phyloP scores from a whole-genome alignment of 2,888 invertebrate species.

The Amphipyra tragopoginis region DNA sequence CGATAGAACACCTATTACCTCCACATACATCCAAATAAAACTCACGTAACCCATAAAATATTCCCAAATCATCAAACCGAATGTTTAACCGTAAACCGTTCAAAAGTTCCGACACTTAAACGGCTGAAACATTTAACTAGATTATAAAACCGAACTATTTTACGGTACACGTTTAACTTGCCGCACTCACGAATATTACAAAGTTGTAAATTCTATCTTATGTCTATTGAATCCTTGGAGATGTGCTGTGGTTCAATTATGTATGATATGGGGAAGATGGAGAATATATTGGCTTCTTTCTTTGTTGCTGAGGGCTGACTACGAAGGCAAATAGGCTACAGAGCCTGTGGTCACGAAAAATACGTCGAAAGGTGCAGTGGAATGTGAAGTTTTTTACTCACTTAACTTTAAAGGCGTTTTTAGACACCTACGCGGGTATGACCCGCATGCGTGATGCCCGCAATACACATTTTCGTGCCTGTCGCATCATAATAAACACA shows the following conservation, averaged over 20 bases:
- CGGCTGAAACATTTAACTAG: constrained; percentile 59
- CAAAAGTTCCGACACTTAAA: constrained; percentile 44
- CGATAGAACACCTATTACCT: background rate
- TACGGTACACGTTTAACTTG: constrained; percentile 53
- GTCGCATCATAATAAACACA: too few relatives aligned
- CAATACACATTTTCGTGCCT: too few relatives aligned
- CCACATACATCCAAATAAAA: constrained; percentile 2
- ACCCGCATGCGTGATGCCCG: too few relatives aligned
- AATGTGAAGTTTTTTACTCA: too few relatives aligned
- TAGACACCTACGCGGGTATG: too few relatives aligned
- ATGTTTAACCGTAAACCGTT: constrained; percentile 35
- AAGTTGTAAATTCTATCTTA: constrained; percentile 45
- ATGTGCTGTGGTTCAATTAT: constrained; percentile 5
- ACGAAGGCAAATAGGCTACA: too few relatives aligned
- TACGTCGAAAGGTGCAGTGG: too few relatives aligned
- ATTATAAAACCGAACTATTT: constrained; percentile 64
- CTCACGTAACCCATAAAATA: constrained; percentile 37
- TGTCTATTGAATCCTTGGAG: constrained; percentile 31
- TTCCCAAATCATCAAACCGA: constrained; percentile 39
- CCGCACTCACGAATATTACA: constrained; percentile 46
- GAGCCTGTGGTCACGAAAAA: constrained; percentile 8
- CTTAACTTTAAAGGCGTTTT: too few relatives aligned
- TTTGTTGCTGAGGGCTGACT: background rate
- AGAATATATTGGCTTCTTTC: background rate
- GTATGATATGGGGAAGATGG: background rate